phyloP scores from a whole-genome alignment of 2,797 vertebrate species.

The Scarus forsteni region DNA sequence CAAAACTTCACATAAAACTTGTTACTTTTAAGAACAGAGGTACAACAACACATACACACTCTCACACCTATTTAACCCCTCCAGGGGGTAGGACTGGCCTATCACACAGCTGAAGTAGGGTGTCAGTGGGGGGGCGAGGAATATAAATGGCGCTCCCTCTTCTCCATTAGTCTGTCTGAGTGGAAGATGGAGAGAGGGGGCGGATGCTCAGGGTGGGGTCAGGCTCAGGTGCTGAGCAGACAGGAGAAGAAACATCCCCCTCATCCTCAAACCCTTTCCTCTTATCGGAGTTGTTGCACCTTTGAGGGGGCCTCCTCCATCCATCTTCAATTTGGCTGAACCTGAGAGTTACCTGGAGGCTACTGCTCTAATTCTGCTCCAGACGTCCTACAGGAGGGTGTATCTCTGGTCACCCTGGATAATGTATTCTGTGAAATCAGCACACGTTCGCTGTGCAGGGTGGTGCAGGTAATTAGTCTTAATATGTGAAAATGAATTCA shows the following conservation, averaged over 20 bases:
- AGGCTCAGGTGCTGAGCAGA: constrained; percentile 71
- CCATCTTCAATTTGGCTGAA: constrained; percentile 59
- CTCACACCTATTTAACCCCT: constrained; percentile 34
- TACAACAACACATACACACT: constrained; percentile 24
- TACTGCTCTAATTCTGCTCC: constrained; percentile 50
- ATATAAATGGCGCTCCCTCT: constrained; percentile 67
- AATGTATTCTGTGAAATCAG: constrained; percentile 35
- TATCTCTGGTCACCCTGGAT: constrained; percentile 11
- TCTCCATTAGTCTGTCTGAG: constrained; percentile 74
- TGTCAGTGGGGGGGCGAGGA: constrained; percentile 57
- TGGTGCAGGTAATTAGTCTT: too few relatives aligned
- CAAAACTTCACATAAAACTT: constrained; percentile 10
- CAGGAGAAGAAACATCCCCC: constrained; percentile 36
- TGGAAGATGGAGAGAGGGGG: constrained; percentile 54
- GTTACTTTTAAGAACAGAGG: constrained; percentile 24
- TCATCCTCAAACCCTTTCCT: constrained; percentile 27
- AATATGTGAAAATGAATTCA: too few relatives aligned
- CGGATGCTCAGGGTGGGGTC: constrained; percentile 56
- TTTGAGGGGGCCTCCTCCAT: constrained; percentile 55
- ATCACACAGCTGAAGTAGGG: constrained; percentile 57
- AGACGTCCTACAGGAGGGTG: constrained; percentile 10
- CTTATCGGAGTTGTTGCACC: constrained; percentile 63
- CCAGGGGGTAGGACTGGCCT: constrained; percentile 38
- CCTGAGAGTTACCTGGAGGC: constrained; percentile 53
- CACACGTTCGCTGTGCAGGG: not conserved